Conservation (phyloP, 2,888 invertebrate species). For the Drosophila infuscata region DNA sequence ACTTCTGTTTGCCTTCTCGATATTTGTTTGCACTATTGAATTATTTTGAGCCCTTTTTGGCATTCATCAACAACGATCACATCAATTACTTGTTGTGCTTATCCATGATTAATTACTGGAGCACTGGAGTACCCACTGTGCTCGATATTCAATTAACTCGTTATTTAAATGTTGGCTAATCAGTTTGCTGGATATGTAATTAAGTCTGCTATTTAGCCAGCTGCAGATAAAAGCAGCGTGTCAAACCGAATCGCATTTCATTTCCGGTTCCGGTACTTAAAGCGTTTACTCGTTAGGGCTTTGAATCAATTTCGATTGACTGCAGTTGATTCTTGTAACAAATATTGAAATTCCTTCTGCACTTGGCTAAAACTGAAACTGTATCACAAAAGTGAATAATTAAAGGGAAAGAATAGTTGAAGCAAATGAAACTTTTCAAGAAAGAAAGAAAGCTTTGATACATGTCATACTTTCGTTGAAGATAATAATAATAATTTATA, state of each 20-base stretch:
- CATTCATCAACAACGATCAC: background rate
- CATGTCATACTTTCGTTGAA: too few species aligned
- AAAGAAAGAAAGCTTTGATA: background rate
- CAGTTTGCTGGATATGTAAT: slow-evolving; percentile 6
- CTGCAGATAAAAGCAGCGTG: background rate
- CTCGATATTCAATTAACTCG: slow-evolving; percentile 20
- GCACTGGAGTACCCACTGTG: background rate
- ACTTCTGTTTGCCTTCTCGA: background rate
- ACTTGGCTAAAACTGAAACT: background rate
- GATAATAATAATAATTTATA: too few species aligned
- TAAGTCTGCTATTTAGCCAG: background rate
- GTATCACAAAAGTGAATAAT: background rate
- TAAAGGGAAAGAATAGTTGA: background rate
- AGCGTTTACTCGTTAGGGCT: background rate
- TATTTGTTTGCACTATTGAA: slow-evolving; percentile 15
- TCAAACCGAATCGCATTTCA: background rate
- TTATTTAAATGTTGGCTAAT: slow-evolving; percentile 23
- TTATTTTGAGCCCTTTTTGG: slow-evolving; percentile 19
- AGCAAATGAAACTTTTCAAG: background rate
- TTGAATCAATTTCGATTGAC: background rate
- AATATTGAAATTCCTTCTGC: background rate
- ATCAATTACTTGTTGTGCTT: slow-evolving; percentile 20
- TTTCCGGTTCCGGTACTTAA: background rate
- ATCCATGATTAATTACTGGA: slow-evolving; percentile 19
- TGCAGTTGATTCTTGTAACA: background rate